Percentiles rank a stretch among this genome's conserved stretches.
Evolutionary conservation across 2,888 invertebrate species (phyloP).

Genomic region (Troglohyphantes excavatus): DNA sequence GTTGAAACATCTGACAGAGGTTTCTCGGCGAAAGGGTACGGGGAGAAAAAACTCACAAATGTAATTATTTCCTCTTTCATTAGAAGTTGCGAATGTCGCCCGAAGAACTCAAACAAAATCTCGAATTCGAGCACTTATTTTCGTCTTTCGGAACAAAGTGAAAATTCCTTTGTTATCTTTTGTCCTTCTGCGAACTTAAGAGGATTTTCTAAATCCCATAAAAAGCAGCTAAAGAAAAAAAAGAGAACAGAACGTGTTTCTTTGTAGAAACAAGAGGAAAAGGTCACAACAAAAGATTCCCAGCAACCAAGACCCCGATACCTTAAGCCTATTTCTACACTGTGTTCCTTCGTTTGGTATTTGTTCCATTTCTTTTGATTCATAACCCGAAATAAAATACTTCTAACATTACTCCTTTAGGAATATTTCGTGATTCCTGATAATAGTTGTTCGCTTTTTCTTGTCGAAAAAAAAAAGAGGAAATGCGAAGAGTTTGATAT

Average conservation of each 20-base stretch:
- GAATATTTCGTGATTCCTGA: slow-evolving; percentile 8
- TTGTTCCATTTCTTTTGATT: slow-evolving; percentile 40
- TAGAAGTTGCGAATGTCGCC: background rate
- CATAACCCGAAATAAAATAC: slow-evolving; percentile 10
- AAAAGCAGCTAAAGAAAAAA: slow-evolving; percentile 26
- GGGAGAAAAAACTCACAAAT: background rate
- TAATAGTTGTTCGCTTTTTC: background rate
- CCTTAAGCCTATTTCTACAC: slow-evolving; percentile 55
- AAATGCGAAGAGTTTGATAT: slow-evolving; percentile 29
- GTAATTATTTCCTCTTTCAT: background rate
- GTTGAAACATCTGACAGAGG: too few species aligned
- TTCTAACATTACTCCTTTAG: slow-evolving; percentile 34
- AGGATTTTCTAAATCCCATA: slow-evolving; percentile 63
- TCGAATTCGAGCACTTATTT: slow-evolving; percentile 4
- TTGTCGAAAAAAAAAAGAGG: background rate
- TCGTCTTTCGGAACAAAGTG: slow-evolving; percentile 47
- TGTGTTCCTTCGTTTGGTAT: slow-evolving; percentile 10
- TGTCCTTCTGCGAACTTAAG: slow-evolving; percentile 34
- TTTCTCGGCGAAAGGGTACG: too few species aligned
- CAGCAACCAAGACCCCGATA: slow-evolving; percentile 4
- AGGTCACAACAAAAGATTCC: slow-evolving; percentile 23
- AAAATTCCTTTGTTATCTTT: slow-evolving; percentile 47
- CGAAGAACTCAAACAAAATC: background rate
- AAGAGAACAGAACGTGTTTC: background rate
- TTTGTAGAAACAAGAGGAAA: background rate